Conservation (phyloP, 2,888 invertebrate species). For the Tillus elongatus region DNA sequence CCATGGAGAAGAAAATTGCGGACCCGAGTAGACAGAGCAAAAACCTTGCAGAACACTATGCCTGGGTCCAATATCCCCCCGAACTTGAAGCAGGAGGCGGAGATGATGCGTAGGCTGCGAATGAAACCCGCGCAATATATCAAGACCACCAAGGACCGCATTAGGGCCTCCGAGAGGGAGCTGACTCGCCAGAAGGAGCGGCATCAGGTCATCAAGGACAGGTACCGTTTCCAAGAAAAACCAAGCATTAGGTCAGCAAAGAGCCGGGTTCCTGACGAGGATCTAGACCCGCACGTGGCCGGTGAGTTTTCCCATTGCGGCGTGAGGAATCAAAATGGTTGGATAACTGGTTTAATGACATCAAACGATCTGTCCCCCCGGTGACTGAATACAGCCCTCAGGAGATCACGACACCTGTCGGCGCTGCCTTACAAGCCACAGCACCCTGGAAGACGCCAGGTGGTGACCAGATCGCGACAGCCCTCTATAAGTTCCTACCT, state of each 20-base stretch:
- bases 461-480: slow-evolving; percentile 14
- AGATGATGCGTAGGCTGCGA: not conserved
- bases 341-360: not conserved
- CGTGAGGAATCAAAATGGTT: not conserved
- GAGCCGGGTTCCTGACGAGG: not conserved
- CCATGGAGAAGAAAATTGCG: not conserved
- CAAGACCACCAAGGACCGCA: not conserved
- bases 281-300: not conserved
- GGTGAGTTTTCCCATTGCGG: not conserved
- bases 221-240: not conserved
- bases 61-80: slow-evolving; percentile 1
- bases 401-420: not conserved
- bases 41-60: not conserved
- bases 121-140: slow-evolving; percentile 5
- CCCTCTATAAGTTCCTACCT: slow-evolving; percentile 14
- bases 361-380: not conserved
- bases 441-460: slow-evolving; percentile 19
- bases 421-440: slow-evolving; percentile 8
- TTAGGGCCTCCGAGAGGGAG: not conserved
- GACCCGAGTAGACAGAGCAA: not conserved
- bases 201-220: slow-evolving; percentile 1
- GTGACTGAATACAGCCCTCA: not conserved
- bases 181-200: not conserved
- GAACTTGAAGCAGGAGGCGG: not conserved
- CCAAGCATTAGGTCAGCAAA: not conserved